Base-by-base conservation (phyloP, 2,888 invertebrate genomes). In the Bombyx huttoni region DNA sequence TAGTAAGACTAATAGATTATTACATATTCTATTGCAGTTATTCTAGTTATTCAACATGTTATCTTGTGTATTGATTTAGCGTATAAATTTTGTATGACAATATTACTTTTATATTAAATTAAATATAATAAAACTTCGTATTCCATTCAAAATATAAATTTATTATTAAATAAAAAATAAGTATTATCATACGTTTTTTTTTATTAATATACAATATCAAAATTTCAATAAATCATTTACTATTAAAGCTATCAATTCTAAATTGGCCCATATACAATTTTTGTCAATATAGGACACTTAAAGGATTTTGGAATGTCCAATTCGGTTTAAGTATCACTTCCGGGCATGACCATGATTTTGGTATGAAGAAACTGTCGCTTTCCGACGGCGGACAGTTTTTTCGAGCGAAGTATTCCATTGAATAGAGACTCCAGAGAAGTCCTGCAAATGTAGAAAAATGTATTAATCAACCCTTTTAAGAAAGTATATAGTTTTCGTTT, bases 341-440 rank as follows among this genome's bases (percentile, higher is more conserved):
- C 0, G 87, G 86, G 52, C 88, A 88, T 8, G 84, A 76, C 88
- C 88, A 88, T 1, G 88, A 88, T 54, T 87, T 87, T 1, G 88
- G 88, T 52, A 84, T 64, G 60, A 87, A 88, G 62, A 75, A 88
- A 56, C 82, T 86, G 60, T 87, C 87, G 52, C 63, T 68, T 51
- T 76, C 76, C 2, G 81, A 73, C 6, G 86, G 83, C 0, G 92
- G 92, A 66, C 95, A 94, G 76, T 96, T 95, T 52, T 84, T 78
- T 49, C 96, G 89, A 0, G 96, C 95, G 73, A 93, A 96, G 86
- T 91, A 94, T 81, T 99, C 98, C 91, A 97, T 93, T 33, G 93
- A 89, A 74, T 97, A 98, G 3, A 95, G 72, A 64, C 93, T 93
- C 73, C 93, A 89, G n/a, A 94, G 74, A 3, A 93, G 64, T 50